phyloP scores from a whole-genome alignment of 2,888 invertebrate species.

The Timandra comae region DNA sequence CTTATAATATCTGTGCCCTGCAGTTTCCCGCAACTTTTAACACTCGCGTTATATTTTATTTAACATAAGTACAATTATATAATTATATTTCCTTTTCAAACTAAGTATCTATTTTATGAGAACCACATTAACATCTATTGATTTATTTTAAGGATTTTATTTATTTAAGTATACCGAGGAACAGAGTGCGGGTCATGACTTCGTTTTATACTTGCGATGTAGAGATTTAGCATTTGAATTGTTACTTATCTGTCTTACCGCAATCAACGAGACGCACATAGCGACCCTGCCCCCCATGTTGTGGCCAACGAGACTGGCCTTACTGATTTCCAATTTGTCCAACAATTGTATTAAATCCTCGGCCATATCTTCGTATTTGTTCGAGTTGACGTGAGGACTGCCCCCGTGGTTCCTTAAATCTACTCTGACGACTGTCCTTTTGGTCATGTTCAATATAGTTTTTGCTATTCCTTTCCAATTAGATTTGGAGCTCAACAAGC shows the following conservation, averaged over 20 bases:
- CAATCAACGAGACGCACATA: slow-evolving; percentile 86
- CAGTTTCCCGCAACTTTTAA: neutral
- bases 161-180: too few relatives aligned
- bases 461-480: slow-evolving; percentile 92
- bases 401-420: slow-evolving; percentile 97
- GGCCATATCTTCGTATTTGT: slow-evolving; percentile 85
- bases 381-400: slow-evolving; percentile 85
- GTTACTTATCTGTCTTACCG: slow-evolving; percentile 75
- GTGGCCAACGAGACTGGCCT: slow-evolving; percentile 86
- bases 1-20: neutral
- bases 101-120: too few relatives aligned
- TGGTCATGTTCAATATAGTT: slow-evolving; percentile 80
- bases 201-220: too few relatives aligned
- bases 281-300: slow-evolving; percentile 94
- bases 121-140: too few relatives aligned
- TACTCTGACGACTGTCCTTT: slow-evolving; percentile 85
- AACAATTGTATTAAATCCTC: slow-evolving; percentile 82
- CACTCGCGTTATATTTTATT: neutral
- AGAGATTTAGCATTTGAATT: too few relatives aligned
- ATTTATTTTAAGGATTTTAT: too few relatives aligned
- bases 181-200: too few relatives aligned
- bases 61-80: too few relatives aligned
- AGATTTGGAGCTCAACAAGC: slow-evolving; percentile 89
- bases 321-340: slow-evolving; percentile 74
- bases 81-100: too few relatives aligned